Base-by-base conservation (phyloP, 1,140 invertebrate genomes). In the Cyclargus thomasi region DNA sequence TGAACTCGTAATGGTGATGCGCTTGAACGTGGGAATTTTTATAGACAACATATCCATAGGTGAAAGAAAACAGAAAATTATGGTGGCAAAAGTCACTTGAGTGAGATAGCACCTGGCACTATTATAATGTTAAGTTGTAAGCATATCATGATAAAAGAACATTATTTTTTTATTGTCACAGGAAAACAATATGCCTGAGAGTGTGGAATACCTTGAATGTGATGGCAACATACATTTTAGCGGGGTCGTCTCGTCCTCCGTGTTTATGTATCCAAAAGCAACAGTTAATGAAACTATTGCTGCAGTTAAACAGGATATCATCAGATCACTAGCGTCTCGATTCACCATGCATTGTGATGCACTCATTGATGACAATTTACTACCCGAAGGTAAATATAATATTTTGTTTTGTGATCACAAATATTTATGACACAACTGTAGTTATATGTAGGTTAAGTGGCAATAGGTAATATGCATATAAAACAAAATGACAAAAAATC, bases 321-420 rank as follows among this genome's bases (percentile, higher is more conserved):
- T 96, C 63, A 90, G 96, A 70, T 97, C 95, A 68, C 87, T 97
- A 62, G 92, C 94, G 1, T 93, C 95, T 29, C 91, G 96, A 73
- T 93, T 96, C 78, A 95, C 96, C 75, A 95, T 97, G 93, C 95
- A 97, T 75, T 96, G 95, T 93, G 95, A 97, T 90, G 95, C 95
- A 71, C 89, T 97, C 53, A 95, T 96, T 76, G 95, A 96, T 85
- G 95, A 96, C 75, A 92, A 93, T 79, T 91, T 93, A 74, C 91
- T 93, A 71, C 92, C 92, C 21, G 93, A 94, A 92, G 93, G 92
- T 93, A 80, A 71, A 36, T 47, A 36, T 3, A 17, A 16, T 11
- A 17, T 63, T n/a, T 1, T 11, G 7, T 17, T 63, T 29, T 29
- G 0, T 29, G 23, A 29, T n/a, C n/a, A n/a, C n/a, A n/a, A n/a